Conservation (phyloP, 2,797 vertebrate genomes). For the Danio choprae region DNA sequence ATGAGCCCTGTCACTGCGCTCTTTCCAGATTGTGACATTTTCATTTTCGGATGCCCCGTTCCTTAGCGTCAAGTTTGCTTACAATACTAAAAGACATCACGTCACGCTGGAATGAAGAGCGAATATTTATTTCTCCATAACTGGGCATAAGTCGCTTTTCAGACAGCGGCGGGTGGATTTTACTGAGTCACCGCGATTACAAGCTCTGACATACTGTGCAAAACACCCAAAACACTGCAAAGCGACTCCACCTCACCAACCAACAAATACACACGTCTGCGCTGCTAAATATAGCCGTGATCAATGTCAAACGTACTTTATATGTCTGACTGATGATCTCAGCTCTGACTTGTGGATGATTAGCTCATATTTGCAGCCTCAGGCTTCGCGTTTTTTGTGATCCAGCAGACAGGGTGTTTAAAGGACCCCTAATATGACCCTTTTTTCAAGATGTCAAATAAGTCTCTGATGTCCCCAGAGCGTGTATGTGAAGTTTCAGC, state of each 20-base stretch:
- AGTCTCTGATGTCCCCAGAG: no score
- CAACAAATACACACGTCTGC: conserved; percentile 43
- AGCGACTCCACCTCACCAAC: conserved; percentile 37
- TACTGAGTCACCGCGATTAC: conserved; percentile 31
- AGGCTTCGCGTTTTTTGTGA: conserved; percentile 22
- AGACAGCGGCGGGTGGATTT: conserved; percentile 18
- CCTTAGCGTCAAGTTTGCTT: background rate
- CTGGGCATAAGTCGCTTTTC: conserved; percentile 4
- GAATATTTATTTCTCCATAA: conserved; percentile 19
- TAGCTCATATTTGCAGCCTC: conserved; percentile 40
- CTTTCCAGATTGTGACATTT: conserved; percentile 36
- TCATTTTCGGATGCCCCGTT: background rate
- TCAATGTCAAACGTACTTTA: conserved; percentile 29
- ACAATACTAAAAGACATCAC: background rate
- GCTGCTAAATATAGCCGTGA: conserved; percentile 51
- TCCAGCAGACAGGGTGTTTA: conserved; percentile 9
- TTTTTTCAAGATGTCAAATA: no score
- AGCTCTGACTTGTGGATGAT: conserved; percentile 39
- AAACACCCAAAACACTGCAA: conserved; percentile 18
- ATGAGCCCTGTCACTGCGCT: conserved; percentile 9
- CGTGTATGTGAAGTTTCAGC: no score
- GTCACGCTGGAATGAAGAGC: background rate
- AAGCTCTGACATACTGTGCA: background rate
- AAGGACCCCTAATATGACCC: no score
- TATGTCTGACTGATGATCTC: conserved; percentile 31